Base-by-base conservation (phyloP, 2,113 vertebrate genomes). In the Recurvirostra avosetta region DNA sequence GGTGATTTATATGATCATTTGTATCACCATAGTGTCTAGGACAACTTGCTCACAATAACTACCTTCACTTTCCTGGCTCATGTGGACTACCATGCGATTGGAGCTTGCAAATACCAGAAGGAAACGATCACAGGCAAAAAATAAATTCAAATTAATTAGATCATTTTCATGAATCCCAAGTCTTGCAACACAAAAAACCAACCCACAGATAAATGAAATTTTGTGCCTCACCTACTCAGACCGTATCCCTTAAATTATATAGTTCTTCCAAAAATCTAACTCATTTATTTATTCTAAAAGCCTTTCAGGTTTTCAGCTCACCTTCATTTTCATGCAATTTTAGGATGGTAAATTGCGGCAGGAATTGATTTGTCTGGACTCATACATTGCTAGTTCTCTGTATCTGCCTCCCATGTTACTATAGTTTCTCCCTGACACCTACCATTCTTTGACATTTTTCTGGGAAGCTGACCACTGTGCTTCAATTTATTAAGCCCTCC, bases 281-380 rank as follows among this genome's bases (percentile, higher is more conserved):
- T 71, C 2, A 53, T 79, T 80, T 67, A 41, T 79, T 93, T 77
- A 27, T 83, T 86, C 32, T 66, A 56, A 92, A 96, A 89, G 22
- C 68, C 61, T 85, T 55, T 85, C 70, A 85, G 22, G 11, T 92
- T 97, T 92, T 79, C 70, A 66, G 41, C 50, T 94, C 45, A 70
- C 20, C 62, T 76, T 81, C 29, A 58, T 95, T 92, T 91, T 66
- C 41, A 66, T 90, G 53, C 58, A 62, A 68, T 91, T 96, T 82
- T 40, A 62, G 74, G 66, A 59, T 36, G 23, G 80, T 18, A 78
- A 94, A 73, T 53, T 82, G 43, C 38, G 50, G 49, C 36, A 92
- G 56, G 34, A 77, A 92, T 96, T 97, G 80, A 97, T 95, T 91
- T 94, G 36, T 72, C 80, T 85, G 74, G 73, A 94, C 45, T 91